Evolutionary conservation across 2,888 invertebrate genomes (phyloP).

Genomic region (Phaedon cochleariae): DNA sequence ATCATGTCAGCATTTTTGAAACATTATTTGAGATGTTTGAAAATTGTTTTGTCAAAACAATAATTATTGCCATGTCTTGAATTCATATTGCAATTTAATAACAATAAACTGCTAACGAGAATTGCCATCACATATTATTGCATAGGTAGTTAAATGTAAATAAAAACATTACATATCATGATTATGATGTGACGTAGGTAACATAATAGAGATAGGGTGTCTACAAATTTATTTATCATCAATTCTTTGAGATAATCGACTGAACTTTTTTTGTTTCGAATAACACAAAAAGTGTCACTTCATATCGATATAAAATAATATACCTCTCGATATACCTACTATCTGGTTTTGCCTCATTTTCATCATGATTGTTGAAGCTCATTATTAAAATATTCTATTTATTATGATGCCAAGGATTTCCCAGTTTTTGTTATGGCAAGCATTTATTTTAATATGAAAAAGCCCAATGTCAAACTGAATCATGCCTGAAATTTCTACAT

Average conservation of each 20-base stretch:
- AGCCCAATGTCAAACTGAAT: slow-evolving; percentile 6
- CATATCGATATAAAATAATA: too few relatives aligned
- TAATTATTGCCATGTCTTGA: neutral
- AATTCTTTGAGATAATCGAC: too few relatives aligned
- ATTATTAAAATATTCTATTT: neutral
- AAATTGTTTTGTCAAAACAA: neutral
- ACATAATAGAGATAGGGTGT: too few relatives aligned
- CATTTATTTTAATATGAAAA: neutral
- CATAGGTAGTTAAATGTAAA: neutral
- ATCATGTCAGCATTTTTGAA: neutral
- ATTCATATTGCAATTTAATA: neutral
- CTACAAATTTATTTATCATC: too few relatives aligned
- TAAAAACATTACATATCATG: neutral
- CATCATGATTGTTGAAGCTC: neutral
- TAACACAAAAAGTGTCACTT: too few relatives aligned
- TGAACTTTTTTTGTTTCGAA: too few relatives aligned
- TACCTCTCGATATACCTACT: too few relatives aligned
- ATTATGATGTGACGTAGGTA: too few relatives aligned
- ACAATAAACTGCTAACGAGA: neutral
- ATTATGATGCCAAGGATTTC: neutral
- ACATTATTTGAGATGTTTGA: neutral
- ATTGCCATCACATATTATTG: neutral
- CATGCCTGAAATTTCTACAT: neutral
- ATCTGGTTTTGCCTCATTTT: too few relatives aligned
- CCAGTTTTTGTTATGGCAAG: neutral